Conservation (phyloP, 2,113 vertebrate genomes). For the Apteryx owenii region DNA sequence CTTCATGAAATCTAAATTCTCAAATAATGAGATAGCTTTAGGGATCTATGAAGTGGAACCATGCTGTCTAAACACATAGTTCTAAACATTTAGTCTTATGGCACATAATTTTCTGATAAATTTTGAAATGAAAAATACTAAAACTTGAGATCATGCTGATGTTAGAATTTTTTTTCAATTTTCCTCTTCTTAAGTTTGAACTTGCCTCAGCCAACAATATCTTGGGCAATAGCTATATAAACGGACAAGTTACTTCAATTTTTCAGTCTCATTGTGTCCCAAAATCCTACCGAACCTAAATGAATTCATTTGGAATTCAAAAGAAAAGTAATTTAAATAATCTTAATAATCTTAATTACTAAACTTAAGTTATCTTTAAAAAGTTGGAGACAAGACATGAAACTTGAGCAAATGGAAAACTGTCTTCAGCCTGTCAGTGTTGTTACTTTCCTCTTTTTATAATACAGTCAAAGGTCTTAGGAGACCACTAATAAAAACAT, state of each 20-base stretch:
- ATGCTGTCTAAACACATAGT: neutral
- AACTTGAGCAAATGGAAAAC: neutral
- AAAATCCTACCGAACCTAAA: neutral
- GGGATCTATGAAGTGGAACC: neutral
- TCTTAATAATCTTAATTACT: neutral
- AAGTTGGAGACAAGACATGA: neutral
- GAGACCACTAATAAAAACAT: neutral
- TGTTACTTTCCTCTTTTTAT: neutral
- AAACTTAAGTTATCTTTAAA: neutral
- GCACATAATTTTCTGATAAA: neutral
- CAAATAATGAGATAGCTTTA: neutral
- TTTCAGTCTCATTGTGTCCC: neutral
- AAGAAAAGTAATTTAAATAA: neutral
- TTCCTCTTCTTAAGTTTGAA: neutral
- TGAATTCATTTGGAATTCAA: neutral
- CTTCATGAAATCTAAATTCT: neutral
- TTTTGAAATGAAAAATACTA: neutral
- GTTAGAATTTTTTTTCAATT: neutral
- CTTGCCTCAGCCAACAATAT: neutral
- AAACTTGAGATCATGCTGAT: neutral
- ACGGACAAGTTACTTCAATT: neutral
- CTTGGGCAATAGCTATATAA: rapidly evolving
- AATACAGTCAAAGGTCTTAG: neutral
- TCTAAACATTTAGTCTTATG: neutral
- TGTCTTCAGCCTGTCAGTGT: neutral